Conservation (phyloP, 1,140 invertebrate species). For the Sminthurides bifidus region DNA sequence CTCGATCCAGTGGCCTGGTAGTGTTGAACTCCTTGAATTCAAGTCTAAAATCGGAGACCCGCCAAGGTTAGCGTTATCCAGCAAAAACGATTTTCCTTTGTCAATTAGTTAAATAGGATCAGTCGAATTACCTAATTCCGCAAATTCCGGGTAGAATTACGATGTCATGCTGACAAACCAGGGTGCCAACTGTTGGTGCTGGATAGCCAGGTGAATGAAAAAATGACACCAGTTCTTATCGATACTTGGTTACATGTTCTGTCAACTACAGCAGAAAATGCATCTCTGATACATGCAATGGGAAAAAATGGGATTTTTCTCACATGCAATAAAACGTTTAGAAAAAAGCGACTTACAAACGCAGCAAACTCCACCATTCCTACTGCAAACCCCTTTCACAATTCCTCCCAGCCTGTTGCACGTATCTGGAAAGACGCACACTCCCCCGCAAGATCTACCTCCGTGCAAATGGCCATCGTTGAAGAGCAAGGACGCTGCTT, state of each 20-base stretch:
- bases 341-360: conserved; percentile 16
- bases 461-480: conserved; percentile 3
- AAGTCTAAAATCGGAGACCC: no score
- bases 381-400: conserved; percentile 6
- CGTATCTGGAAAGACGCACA: conserved; percentile 14
- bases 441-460: conserved; percentile 5
- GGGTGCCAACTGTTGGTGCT: conserved; percentile 34
- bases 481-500: background rate
- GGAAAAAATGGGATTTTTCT: background rate
- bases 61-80: no score
- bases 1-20: conserved; percentile 35
- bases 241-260: conserved; percentile 35
- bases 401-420: conserved; percentile 19
- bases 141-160: conserved; percentile 34
- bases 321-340: background rate
- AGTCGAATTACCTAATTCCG: conserved; percentile 16
- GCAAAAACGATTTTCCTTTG: background rate
- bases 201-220: conserved; percentile 36
- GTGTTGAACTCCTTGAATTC: conserved; percentile 36
- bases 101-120: no score
- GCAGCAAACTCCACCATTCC: conserved; percentile 22
- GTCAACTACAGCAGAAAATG: conserved; percentile 32
- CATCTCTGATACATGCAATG: no score
- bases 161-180: conserved; percentile 37
- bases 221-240: conserved; percentile 32